Evolutionary conservation across 2,113 vertebrate species (phyloP).

Genomic region (Myotis brandtii): DNA sequence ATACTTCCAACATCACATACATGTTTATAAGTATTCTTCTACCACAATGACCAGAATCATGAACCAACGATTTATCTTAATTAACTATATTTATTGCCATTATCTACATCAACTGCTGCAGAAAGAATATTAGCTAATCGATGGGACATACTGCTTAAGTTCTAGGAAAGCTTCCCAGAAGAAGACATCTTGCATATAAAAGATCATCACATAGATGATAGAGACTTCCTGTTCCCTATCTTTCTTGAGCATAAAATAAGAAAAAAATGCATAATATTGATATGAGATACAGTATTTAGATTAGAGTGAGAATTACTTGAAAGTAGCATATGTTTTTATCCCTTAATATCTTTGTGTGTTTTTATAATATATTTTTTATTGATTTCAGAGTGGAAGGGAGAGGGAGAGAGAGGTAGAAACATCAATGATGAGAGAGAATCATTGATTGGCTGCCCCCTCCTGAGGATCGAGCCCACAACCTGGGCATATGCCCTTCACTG

Average conservation of each 20-base stretch:
- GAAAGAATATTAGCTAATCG: not conserved
- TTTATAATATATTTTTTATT: too few relatives aligned
- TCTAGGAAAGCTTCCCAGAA: not conserved
- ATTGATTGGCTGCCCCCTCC: too few relatives aligned
- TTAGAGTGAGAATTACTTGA: not conserved
- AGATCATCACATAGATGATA: not conserved
- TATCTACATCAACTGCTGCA: not conserved
- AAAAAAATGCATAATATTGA: not conserved
- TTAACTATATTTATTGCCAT: not conserved
- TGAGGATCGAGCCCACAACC: too few relatives aligned
- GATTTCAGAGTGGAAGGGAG: too few relatives aligned
- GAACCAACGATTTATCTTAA: not conserved
- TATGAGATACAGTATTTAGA: not conserved
- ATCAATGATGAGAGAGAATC: too few relatives aligned
- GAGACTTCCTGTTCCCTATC: not conserved
- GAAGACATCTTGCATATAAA: not conserved
- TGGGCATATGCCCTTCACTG: too few relatives aligned
- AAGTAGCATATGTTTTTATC: not conserved
- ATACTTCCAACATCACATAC: not conserved
- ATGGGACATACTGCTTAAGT: not conserved
- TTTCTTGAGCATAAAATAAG: slow-evolving; percentile 15
- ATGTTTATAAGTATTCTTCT: not conserved
- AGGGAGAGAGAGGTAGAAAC: too few relatives aligned
- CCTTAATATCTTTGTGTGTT: not conserved
- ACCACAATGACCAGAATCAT: not conserved